Evolutionary conservation across 2,797 vertebrate species (phyloP).

Genomic region (Pangasius macronema): DNA sequence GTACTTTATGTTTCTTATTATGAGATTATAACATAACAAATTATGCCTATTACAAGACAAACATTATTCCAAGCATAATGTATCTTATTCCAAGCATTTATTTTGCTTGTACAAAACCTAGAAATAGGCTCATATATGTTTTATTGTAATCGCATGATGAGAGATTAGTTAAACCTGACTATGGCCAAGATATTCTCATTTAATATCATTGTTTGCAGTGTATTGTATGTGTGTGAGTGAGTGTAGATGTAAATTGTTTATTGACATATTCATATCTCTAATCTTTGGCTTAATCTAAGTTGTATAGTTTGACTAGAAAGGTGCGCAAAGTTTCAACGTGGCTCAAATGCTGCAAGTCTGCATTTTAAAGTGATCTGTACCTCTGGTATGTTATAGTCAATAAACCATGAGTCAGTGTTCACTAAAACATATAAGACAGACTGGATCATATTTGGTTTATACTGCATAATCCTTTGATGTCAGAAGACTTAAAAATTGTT

Average conservation of each 20-base stretch:
- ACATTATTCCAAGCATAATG: neutral
- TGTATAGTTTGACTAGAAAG: constrained; percentile 20
- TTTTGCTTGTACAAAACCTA: neutral
- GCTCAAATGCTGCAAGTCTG: constrained; percentile 15
- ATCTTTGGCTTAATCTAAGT: constrained; percentile 5
- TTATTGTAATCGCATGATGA: neutral
- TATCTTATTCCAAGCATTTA: neutral
- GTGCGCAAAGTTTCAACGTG: constrained; percentile 3
- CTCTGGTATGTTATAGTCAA: neutral
- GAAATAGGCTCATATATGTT: neutral
- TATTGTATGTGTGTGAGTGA: neutral
- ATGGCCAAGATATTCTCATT: neutral
- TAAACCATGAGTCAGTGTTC: neutral
- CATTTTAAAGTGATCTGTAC: constrained; percentile 31
- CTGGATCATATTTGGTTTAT: neutral
- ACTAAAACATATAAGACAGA: neutral
- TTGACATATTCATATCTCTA: neutral
- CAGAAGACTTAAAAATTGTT: neutral
- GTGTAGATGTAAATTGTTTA: neutral
- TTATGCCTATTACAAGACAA: neutral
- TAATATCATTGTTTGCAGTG: neutral
- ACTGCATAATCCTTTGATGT: constrained; percentile 2
- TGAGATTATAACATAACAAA: neutral
- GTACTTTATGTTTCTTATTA: neutral
- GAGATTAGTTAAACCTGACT: neutral